Evolutionary conservation across 2,888 invertebrate genomes (phyloP), one percentile per base, ranked within the genome.

Genomic region (Xanthostigma xanthostigma): DNA sequence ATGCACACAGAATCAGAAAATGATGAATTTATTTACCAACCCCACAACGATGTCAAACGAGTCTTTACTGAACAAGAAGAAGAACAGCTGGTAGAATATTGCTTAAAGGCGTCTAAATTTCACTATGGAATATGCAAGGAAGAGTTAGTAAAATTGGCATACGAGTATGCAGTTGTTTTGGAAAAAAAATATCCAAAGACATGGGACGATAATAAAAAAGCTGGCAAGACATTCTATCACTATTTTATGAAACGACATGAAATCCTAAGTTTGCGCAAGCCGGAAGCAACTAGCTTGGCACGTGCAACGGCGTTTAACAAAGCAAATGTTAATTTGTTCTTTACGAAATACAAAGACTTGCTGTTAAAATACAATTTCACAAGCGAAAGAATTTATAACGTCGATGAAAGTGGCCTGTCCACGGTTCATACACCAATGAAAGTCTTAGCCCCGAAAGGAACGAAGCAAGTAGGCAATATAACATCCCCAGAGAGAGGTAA

Each of bases 131-230:
- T 50, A 37, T 42, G 12, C 12, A 47, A 38, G 44, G 44, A 48
- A 11, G 44, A 50, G 3, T 48, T 50, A 34, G 11, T 48, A 27
- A 48, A 50, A 41, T 48, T 48, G 48, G 50, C 48, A 50, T 50
- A 36, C 27, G 38, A 50, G 34, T 47, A 47, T n/a, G n/a, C n/a
- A 37, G 45, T 8, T 41, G 41, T 50, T 17, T 17, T 17, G 2
- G 17, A 4, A 17, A 17, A 17, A 17, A 17, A 17, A 17, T 17
- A 17, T 17, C 17, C 17, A 17, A 17, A 17, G 17, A 17, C 17
- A 17, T 17, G 17, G 17, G 17, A 17, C 17, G 17, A 17, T 17
- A 17, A 17, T 17, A 17, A 50, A 47, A 33, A n/a, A 42, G 49
- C 49, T 47, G 50, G 50, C 38, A 43, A 46, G 46, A 50, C 37